These are phyloP conservation scores for Cephus runcator DNA, from an alignment of 2,888 invertebrate species.

Conservation along the genomic window DNA sequence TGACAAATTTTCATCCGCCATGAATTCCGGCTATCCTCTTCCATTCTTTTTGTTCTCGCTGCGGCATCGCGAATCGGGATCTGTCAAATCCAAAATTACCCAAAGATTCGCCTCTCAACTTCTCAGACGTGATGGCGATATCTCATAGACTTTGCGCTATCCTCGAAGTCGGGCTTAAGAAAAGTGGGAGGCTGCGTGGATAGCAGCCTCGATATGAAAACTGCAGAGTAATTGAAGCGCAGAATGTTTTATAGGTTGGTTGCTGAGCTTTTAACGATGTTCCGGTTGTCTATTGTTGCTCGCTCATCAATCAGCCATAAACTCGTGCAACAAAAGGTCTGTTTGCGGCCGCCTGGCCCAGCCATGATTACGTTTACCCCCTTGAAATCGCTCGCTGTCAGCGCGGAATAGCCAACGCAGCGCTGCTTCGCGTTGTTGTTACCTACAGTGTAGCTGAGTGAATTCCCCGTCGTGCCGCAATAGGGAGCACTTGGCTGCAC, in stretches of 20 bases:
- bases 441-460: neutral
- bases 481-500: neutral
- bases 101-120: neutral
- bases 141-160: neutral
- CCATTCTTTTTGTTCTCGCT: neutral
- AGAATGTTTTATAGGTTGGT: constrained; percentile 17
- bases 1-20: constrained; percentile 7
- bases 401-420: neutral
- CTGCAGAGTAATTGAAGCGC: constrained; percentile 15
- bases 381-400: neutral
- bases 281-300: constrained; percentile 23
- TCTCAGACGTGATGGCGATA: neutral
- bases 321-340: constrained; percentile 24
- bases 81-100: neutral
- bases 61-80: neutral
- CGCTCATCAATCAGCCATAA: constrained; percentile 29
- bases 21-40: neutral
- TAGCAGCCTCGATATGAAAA: neutral
- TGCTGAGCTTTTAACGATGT: constrained; percentile 23
- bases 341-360: constrained; percentile 9
- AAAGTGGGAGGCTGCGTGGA: neutral
- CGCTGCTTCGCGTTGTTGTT: neutral
- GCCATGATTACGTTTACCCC: constrained; percentile 20
- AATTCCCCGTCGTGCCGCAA: neutral
- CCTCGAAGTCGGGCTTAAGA: neutral